These are phyloP conservation scores for Tetragonula clypearis DNA, from an alignment of 1,140 invertebrate genomes.

Conservation along the genomic window DNA sequence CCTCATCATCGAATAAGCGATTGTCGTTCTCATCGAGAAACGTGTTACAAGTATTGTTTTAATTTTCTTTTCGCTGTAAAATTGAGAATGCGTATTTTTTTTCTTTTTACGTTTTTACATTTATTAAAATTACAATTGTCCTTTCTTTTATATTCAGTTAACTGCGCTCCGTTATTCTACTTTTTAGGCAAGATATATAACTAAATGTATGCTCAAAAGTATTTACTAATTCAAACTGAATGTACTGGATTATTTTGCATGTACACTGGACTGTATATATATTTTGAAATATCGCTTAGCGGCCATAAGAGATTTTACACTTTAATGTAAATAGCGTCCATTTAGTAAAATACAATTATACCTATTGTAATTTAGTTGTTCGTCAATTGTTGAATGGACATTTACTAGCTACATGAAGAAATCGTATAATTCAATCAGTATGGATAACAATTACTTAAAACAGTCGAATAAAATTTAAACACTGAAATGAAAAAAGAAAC, in stretches of 20 bases:
- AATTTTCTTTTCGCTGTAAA: background rate
- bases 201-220: background rate
- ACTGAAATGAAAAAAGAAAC: background rate
- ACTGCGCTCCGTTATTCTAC: slow-evolving; percentile 8
- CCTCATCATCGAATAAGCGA: background rate
- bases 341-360: too few relatives aligned
- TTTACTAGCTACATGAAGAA: background rate
- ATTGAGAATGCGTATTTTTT: background rate
- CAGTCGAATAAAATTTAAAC: background rate
- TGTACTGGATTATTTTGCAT: slow-evolving; percentile 19
- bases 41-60: background rate
- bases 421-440: background rate
- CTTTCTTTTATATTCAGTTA: background rate
- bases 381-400: background rate
- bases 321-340: background rate
- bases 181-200: slow-evolving; percentile 2
- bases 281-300: background rate
- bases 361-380: too few relatives aligned
- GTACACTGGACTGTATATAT: background rate
- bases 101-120: background rate
- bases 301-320: background rate
- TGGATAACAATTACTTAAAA: background rate
- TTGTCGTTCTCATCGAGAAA: background rate
- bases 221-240: slow-evolving; percentile 10
- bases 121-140: background rate